Evolutionary conservation across 2,797 vertebrate species (phyloP).

Genomic region (Malurus leucopterus): DNA sequence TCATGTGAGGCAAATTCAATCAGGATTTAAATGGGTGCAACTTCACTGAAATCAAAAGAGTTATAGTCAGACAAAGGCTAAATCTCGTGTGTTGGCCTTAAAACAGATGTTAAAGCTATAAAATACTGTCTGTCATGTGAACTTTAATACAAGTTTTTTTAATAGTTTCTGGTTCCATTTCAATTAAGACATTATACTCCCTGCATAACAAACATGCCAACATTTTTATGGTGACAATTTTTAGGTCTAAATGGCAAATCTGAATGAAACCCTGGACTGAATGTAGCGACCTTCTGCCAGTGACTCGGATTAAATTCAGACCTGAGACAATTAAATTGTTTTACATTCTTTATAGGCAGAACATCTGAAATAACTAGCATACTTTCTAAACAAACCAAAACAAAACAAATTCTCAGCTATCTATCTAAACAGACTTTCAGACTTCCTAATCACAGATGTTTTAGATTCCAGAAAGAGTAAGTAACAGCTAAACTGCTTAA

Average conservation of each 20-base stretch:
- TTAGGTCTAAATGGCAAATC: conserved; percentile 31
- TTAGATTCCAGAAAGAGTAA: conserved; percentile 29
- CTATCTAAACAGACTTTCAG: conserved; percentile 22
- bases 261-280: conserved; percentile 20
- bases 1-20: conserved; percentile 29
- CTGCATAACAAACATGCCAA: conserved; percentile 48
- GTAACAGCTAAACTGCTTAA: conserved; percentile 20
- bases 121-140: conserved; percentile 45
- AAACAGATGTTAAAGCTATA: conserved; percentile 51
- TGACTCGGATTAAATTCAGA: conserved; percentile 19
- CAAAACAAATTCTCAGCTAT: conserved; percentile 23
- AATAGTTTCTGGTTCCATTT: conserved; percentile 55
- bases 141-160: conserved; percentile 23
- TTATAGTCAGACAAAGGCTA: conserved; percentile 9
- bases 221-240: conserved; percentile 49
- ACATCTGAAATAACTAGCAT: conserved; percentile 58
- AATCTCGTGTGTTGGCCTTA: conserved; percentile 14
- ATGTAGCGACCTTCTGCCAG: conserved; percentile 24
- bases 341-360: conserved; percentile 41
- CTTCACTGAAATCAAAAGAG: conserved; percentile 20
- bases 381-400: conserved; percentile 37
- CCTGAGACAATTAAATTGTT: conserved; percentile 42
- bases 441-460: conserved; percentile 24
- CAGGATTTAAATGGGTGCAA: conserved; percentile 29
- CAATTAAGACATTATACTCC: conserved; percentile 51